These are phyloP conservation scores for Jordanella pulchra DNA, from an alignment of 2,797 vertebrate genomes.

Conservation along the genomic window DNA sequence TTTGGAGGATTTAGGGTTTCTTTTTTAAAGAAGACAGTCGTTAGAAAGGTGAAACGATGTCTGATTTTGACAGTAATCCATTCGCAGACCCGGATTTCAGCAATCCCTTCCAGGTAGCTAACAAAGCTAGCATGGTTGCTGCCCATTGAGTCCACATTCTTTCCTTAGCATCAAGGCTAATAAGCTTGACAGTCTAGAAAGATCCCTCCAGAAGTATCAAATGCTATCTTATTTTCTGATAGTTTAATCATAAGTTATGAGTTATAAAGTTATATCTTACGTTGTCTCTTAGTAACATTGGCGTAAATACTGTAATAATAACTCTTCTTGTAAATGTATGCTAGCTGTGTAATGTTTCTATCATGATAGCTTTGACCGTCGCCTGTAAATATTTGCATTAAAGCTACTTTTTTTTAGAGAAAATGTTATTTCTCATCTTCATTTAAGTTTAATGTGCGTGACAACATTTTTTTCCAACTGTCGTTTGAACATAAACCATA, in stretches of 20 bases:
- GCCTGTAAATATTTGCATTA: slow-evolving; percentile 42
- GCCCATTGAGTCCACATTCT: slow-evolving; percentile 32
- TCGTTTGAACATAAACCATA: not conserved
- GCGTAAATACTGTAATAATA: not conserved
- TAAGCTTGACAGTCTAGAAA: slow-evolving; percentile 19
- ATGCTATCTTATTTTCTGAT: not conserved
- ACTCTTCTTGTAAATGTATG: slow-evolving; percentile 19
- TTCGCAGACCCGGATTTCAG: slow-evolving; percentile 97
- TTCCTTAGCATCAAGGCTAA: slow-evolving; percentile 30
- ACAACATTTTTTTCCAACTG: not conserved
- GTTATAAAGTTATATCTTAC: not conserved
- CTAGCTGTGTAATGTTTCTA: slow-evolving; percentile 23
- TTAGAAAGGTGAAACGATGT: slow-evolving; percentile 80
- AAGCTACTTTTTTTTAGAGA: slow-evolving; percentile 14
- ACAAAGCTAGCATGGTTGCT: slow-evolving; percentile 36
- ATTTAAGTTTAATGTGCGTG: not conserved
- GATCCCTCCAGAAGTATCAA: not conserved
- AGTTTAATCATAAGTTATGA: not conserved
- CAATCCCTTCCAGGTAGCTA: slow-evolving; percentile 90
- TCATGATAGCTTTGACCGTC: slow-evolving; percentile 27
- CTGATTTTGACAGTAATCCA: slow-evolving; percentile 97
- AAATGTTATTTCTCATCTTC: not conserved
- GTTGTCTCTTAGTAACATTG: not conserved
- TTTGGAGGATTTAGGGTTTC: slow-evolving; percentile 46
- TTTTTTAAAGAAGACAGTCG: slow-evolving; percentile 22